Evolutionary conservation across 2,113 vertebrate genomes (phyloP).

Genomic region (Gobio gobio): DNA sequence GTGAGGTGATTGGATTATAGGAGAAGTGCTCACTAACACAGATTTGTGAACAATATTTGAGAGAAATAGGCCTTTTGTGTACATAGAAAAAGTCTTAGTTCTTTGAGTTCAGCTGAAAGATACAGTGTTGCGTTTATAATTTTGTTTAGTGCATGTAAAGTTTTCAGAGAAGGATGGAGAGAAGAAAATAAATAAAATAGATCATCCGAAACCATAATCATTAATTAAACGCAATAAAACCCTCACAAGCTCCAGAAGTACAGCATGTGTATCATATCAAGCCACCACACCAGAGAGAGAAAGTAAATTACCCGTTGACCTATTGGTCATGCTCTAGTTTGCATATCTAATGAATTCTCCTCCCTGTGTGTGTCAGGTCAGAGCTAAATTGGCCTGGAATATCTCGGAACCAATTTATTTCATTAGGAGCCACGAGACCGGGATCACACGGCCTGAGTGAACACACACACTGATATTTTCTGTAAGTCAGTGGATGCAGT

Average conservation of each 20-base stretch:
- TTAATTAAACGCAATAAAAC: neutral
- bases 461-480: neutral
- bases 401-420: conserved; percentile 13
- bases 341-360: conserved; percentile 13
- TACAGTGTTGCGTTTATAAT: too few relatives aligned
- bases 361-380: conserved; percentile 14
- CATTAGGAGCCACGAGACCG: neutral
- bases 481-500: neutral
- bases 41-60: too few relatives aligned
- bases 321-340: conserved; percentile 24
- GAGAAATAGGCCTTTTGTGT: too few relatives aligned
- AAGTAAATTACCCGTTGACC: conserved; percentile 11
- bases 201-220: neutral
- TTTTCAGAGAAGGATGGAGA: neutral
- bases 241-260: neutral
- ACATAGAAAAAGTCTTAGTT: too few relatives aligned
- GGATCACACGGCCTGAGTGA: neutral
- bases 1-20: too few relatives aligned
- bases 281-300: neutral
- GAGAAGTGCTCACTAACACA: too few relatives aligned
- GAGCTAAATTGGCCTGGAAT: conserved; percentile 21
- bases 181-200: neutral
- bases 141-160: too few relatives aligned
- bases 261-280: conserved; percentile 13
- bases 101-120: too few relatives aligned